These are phyloP conservation scores for Drosophila bipectinata DNA, from an alignment of 1,140 invertebrate genomes.

Conservation along the genomic window DNA sequence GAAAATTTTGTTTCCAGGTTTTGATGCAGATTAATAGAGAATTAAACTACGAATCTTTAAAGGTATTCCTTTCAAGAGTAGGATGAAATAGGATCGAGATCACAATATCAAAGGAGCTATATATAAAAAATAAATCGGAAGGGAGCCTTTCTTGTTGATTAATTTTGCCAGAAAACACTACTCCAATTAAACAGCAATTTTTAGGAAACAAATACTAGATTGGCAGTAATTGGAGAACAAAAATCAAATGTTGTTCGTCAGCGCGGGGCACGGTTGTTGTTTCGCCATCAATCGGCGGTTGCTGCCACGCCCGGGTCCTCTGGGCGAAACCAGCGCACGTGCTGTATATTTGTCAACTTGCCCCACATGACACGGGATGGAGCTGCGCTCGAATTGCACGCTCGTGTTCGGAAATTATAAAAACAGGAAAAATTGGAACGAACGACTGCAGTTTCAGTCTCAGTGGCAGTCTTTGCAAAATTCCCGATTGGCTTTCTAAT, in stretches of 20 bases:
- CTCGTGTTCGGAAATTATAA: conserved; percentile 67
- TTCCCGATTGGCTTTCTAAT: conserved; percentile 21
- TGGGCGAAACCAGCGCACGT: conserved; percentile 46
- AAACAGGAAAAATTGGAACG: conserved; percentile 17
- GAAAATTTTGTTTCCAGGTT: too few relatives aligned
- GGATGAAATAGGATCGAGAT: too few relatives aligned
- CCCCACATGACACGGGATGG: conserved; percentile 51
- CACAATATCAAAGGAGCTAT: too few relatives aligned
- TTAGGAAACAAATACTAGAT: background rate
- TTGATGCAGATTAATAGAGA: too few relatives aligned
- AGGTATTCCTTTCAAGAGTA: too few relatives aligned
- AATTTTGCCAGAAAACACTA: background rate
- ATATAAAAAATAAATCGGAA: too few relatives aligned
- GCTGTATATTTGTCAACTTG: conserved; percentile 75
- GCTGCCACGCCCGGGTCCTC: conserved; percentile 4
- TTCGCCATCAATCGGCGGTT: conserved; percentile 46
- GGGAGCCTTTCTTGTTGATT: too few relatives aligned
- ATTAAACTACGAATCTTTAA: too few relatives aligned
- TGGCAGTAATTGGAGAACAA: background rate
- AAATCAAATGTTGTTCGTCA: conserved; percentile 4
- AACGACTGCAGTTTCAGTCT: background rate
- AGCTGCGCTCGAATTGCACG: conserved; percentile 53
- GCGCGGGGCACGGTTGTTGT: conserved; percentile 2
- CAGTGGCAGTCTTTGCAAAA: background rate
- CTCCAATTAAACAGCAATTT: conserved; percentile 5